Evolutionary conservation across 2,888 invertebrate genomes (phyloP).

Genomic region (Rhaphigaster nebulosa): DNA sequence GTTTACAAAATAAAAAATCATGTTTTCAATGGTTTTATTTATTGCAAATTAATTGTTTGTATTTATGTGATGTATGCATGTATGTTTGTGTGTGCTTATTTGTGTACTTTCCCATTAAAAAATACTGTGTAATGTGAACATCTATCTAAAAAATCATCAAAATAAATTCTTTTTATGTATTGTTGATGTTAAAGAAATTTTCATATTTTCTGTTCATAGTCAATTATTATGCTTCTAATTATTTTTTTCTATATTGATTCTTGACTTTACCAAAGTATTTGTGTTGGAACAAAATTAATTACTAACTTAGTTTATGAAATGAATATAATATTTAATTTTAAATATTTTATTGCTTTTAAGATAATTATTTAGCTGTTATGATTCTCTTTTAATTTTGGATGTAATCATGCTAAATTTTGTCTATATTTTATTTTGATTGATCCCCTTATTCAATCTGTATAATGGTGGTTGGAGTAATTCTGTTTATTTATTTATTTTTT

Average conservation of each 20-base stretch:
- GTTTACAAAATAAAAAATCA: neutral
- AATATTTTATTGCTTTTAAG: neutral
- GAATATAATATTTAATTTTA: neutral
- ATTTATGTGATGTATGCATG: neutral
- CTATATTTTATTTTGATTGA: neutral
- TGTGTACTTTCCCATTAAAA: neutral
- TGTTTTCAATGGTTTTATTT: too few relatives aligned
- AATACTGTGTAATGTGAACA: neutral
- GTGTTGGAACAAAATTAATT: neutral
- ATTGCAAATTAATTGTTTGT: neutral
- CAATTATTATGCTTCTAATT: neutral
- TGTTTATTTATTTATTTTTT: neutral
- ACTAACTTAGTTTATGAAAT: neutral
- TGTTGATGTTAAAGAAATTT: neutral
- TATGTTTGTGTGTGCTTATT: neutral
- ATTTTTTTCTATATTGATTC: neutral
- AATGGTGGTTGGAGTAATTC: neutral
- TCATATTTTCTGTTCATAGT: neutral
- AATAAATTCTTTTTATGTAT: neutral
- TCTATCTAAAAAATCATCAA: neutral
- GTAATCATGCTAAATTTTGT: neutral
- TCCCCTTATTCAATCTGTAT: neutral
- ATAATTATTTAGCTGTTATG: neutral
- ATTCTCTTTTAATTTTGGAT: neutral
- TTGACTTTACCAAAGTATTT: neutral